phyloP scores from a whole-genome alignment of 2,888 invertebrate species.

The Thymelicus sylvestris region DNA sequence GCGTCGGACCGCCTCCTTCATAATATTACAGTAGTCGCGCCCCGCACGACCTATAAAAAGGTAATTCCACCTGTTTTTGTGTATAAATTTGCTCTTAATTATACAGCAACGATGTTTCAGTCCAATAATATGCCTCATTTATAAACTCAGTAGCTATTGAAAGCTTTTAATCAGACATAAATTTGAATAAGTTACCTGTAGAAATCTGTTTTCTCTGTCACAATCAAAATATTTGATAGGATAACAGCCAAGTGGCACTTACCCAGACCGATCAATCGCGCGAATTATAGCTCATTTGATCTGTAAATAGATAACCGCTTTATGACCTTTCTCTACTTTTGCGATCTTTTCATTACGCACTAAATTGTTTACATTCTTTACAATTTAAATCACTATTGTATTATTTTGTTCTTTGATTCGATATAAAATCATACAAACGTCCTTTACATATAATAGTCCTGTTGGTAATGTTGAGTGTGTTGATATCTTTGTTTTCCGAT shows the following conservation, averaged over 20 bases:
- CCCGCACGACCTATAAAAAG: no score
- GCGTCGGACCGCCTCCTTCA: no score
- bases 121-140: not conserved
- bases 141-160: slow-evolving; percentile 1
- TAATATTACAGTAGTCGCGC: not conserved
- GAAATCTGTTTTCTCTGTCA: slow-evolving; percentile 30
- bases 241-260: slow-evolving; percentile 36
- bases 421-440: no score
- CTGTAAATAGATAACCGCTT: slow-evolving; percentile 31
- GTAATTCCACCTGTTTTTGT: not conserved
- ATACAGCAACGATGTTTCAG: slow-evolving; percentile 4
- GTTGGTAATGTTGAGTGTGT: no score
- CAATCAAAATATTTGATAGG: slow-evolving; percentile 34
- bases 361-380: slow-evolving; percentile 7
- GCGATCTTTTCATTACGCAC: slow-evolving; percentile 13
- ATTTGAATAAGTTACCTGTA: slow-evolving; percentile 17
- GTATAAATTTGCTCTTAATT: slow-evolving; percentile 6
- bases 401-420: no score
- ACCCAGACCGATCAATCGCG: slow-evolving; percentile 32
- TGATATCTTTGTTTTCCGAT: no score
- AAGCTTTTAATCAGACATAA: slow-evolving; percentile 22
- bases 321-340: slow-evolving; percentile 27
- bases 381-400: not conserved
- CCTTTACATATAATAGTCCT: no score
- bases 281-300: slow-evolving; percentile 31